Evolutionary conservation across 2,113 vertebrate species (phyloP).

Genomic region (Mesocricetus auratus): DNA sequence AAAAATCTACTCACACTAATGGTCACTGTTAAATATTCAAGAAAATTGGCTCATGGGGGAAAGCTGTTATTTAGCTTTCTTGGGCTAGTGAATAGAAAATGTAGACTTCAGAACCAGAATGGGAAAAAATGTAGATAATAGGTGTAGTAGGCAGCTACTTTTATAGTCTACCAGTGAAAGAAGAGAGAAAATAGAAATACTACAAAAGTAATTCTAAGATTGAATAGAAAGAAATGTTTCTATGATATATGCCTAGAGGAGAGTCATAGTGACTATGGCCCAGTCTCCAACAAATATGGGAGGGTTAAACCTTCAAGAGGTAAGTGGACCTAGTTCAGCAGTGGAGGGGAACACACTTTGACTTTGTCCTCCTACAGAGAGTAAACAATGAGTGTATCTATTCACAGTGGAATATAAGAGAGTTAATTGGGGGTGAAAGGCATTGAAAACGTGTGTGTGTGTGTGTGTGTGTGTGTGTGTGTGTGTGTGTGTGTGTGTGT

Average conservation of each 20-base stretch:
- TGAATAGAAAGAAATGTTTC: not conserved
- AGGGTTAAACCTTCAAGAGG: not conserved
- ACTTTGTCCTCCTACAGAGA: not conserved
- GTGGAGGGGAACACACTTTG: not conserved
- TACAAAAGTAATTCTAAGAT: not conserved
- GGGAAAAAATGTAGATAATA: not conserved
- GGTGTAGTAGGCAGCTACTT: not conserved
- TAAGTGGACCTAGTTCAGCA: accelerated
- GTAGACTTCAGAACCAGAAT: not conserved
- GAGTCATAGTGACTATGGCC: not conserved
- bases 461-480: not conserved
- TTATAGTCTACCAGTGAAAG: not conserved
- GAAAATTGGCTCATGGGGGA: not conserved
- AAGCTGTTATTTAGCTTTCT: constrained; percentile 19
- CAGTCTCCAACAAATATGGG: accelerated
- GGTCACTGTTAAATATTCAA: not conserved
- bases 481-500: not conserved
- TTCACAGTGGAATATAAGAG: not conserved
- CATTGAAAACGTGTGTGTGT: not conserved
- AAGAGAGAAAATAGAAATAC: not conserved
- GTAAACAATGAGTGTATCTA: not conserved
- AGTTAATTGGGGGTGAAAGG: not conserved
- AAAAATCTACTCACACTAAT: not conserved
- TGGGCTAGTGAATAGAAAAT: not conserved
- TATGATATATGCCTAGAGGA: no score